phyloP scores from a whole-genome alignment of 2,113 vertebrate species.

The Eulemur macaco region DNA sequence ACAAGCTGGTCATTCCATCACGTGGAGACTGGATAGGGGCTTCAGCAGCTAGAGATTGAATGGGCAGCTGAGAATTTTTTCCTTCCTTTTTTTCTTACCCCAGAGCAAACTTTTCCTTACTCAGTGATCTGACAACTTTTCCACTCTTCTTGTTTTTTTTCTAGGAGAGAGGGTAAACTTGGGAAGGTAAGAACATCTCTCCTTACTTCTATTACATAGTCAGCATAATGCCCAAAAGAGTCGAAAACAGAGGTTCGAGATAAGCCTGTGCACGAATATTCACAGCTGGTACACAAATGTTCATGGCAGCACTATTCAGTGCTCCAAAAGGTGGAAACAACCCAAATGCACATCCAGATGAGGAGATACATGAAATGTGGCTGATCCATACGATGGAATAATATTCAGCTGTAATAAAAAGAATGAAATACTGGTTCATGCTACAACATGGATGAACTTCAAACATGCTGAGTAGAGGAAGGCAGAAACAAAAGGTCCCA shows the following conservation, averaged over 20 bases:
- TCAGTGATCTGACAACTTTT: neutral
- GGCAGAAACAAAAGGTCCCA: neutral
- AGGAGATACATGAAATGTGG: neutral
- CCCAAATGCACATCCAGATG: neutral
- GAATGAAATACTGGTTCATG: neutral
- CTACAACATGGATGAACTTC: neutral
- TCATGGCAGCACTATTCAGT: neutral
- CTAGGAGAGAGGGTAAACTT: neutral
- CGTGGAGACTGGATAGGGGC: neutral
- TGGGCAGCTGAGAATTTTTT: no score
- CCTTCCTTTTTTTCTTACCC: neutral
- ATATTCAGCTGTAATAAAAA: neutral
- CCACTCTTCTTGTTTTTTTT: neutral
- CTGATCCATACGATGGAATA: neutral
- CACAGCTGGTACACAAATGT: neutral
- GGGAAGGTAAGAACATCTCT: neutral
- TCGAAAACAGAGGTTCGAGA: neutral
- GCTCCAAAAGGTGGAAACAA: neutral
- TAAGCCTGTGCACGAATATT: neutral
- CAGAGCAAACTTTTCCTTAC: neutral
- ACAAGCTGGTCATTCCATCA: neutral
- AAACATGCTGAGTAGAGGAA: neutral
- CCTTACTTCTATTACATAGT: neutral
- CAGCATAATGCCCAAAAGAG: neutral
- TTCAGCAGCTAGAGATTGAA: neutral